phyloP scores from a whole-genome alignment of 2,113 vertebrate species.

The Oceanites oceanicus region DNA sequence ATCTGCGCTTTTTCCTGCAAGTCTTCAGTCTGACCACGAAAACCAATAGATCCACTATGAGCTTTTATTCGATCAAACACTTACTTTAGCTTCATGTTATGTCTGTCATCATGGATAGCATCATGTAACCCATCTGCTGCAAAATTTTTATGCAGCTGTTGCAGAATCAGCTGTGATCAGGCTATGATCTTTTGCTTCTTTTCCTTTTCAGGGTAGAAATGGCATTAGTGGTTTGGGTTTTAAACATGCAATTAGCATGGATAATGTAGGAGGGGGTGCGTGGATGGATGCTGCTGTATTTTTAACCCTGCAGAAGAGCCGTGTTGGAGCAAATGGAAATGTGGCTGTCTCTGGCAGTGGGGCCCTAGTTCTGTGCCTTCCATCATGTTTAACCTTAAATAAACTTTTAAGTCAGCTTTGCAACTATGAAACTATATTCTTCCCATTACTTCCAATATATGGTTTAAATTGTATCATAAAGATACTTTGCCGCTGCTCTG shows the following conservation, averaged over 20 bases:
- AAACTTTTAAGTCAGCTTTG: background rate
- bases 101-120: background rate
- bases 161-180: background rate
- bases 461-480: background rate
- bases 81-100: background rate
- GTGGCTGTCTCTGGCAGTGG: background rate
- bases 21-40: background rate
- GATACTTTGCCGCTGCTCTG: background rate
- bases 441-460: background rate
- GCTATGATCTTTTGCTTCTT: background rate
- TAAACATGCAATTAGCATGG: background rate
- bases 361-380: background rate
- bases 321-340: rapidly evolving
- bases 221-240: background rate
- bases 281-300: background rate
- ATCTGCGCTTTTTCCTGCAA: background rate
- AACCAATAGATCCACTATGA: background rate
- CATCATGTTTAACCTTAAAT: background rate
- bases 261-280: background rate
- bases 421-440: background rate
- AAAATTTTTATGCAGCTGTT: background rate
- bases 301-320: background rate
- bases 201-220: background rate
- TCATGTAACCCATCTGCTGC: background rate
- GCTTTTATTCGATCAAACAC: background rate